These are phyloP conservation scores for Dendrocopos noguchii DNA, from an alignment of 2,113 vertebrate species.

Conservation along the genomic window DNA sequence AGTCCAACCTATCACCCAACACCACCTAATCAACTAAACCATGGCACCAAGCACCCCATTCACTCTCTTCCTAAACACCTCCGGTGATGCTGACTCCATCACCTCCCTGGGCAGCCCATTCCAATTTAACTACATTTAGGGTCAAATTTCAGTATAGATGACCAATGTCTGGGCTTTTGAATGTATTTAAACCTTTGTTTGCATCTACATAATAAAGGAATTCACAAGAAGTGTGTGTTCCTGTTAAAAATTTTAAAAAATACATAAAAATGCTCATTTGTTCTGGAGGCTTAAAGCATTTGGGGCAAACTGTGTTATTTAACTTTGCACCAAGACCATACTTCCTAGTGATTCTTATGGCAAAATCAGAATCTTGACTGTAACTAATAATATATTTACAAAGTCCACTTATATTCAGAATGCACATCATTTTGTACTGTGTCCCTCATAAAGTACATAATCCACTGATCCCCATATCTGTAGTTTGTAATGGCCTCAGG, in stretches of 20 bases:
- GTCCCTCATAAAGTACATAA: background rate
- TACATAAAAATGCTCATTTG: background rate
- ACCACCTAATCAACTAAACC: too few relatives aligned
- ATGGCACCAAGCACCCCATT: too few relatives aligned
- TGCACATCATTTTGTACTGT: background rate
- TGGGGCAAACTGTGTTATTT: background rate
- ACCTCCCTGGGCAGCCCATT: too few relatives aligned
- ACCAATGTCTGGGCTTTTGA: background rate
- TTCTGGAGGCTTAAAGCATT: background rate
- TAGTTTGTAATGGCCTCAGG: background rate
- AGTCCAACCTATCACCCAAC: too few relatives aligned
- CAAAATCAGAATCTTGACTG: background rate
- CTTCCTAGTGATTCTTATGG: background rate
- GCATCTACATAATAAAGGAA: background rate
- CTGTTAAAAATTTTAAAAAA: background rate
- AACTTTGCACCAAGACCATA: background rate
- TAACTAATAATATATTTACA: background rate
- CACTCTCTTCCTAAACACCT: too few relatives aligned
- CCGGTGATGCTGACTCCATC: too few relatives aligned
- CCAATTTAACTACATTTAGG: background rate
- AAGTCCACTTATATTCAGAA: background rate
- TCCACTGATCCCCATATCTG: background rate
- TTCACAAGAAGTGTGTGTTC: background rate
- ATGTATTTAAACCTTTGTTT: background rate
- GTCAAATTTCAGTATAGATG: background rate